A percentile compares a stretch with the other conserved stretches of the same genome.
These are phyloP conservation scores for Urocitellus parryii DNA, from an alignment of 2,113 vertebrate genomes.

Conservation along the genomic window DNA sequence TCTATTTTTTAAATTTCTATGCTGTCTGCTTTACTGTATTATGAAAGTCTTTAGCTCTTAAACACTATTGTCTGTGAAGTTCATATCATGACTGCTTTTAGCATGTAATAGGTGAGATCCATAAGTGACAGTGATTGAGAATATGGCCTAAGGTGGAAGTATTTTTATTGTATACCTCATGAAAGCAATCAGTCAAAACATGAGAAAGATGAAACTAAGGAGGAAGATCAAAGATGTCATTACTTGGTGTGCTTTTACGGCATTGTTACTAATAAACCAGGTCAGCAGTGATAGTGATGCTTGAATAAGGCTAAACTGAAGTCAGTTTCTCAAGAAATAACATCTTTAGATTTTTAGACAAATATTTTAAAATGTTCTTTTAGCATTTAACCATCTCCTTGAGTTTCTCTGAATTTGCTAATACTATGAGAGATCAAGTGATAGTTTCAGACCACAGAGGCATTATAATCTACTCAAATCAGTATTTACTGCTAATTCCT, in stretches of 20 bases:
- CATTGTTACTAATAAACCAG: not conserved
- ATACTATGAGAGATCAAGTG: no score
- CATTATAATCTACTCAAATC: no score
- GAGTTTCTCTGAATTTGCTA: no score
- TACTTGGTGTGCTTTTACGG: not conserved
- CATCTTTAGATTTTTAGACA: not conserved
- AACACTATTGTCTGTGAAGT: no score
- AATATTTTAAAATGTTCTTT: no score
- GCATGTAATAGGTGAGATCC: slow-evolving; percentile 38
- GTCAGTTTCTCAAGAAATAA: slow-evolving; percentile 41
- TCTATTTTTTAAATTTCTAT: no score
- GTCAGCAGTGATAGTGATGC: not conserved
- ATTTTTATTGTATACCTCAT: not conserved
- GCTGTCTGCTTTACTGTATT: no score
- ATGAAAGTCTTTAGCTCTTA: no score
- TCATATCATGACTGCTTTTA: not conserved
- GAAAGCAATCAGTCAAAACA: not conserved
- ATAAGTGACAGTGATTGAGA: no score
- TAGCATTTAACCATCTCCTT: no score
- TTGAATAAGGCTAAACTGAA: not conserved
- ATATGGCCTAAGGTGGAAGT: not conserved
- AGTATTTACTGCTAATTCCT: no score
- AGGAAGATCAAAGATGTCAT: not conserved
- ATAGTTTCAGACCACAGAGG: no score
- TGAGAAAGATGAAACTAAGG: not conserved